phyloP scores from a whole-genome alignment of 2,797 vertebrate genomes.

The Diceros bicornis region DNA sequence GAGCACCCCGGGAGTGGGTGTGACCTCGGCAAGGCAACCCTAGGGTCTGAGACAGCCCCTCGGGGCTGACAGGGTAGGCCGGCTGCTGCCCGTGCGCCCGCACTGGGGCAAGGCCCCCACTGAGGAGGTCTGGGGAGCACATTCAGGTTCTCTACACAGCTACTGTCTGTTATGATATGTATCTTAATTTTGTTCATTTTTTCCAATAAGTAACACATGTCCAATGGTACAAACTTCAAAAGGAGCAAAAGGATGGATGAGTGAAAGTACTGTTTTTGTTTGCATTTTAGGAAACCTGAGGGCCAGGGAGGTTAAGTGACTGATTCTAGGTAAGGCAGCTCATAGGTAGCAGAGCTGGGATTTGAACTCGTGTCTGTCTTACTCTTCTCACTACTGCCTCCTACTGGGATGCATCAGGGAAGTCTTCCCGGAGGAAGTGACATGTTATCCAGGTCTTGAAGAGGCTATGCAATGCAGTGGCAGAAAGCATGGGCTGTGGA shows the following conservation, averaged over 20 bases:
- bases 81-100: neutral
- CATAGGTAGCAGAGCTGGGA: neutral
- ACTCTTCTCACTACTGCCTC: neutral
- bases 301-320: conserved; percentile 29
- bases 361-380: neutral
- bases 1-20: neutral
- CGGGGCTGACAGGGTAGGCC: neutral
- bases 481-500: neutral
- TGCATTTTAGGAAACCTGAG: neutral
- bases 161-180: neutral
- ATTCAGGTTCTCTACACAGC: no score
- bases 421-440: neutral
- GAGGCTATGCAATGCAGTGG: neutral
- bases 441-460: neutral
- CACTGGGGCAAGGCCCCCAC: no score
- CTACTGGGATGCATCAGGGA: neutral
- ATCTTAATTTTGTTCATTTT: neutral
- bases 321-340: neutral
- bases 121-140: neutral
- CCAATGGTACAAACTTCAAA: neutral
- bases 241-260: neutral
- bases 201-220: neutral
- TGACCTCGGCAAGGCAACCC: neutral
- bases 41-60: neutral
- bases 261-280: neutral